These are phyloP conservation scores for Isurus oxyrinchus DNA, from an alignment of 2,113 vertebrate genomes.

Conservation along the genomic window DNA sequence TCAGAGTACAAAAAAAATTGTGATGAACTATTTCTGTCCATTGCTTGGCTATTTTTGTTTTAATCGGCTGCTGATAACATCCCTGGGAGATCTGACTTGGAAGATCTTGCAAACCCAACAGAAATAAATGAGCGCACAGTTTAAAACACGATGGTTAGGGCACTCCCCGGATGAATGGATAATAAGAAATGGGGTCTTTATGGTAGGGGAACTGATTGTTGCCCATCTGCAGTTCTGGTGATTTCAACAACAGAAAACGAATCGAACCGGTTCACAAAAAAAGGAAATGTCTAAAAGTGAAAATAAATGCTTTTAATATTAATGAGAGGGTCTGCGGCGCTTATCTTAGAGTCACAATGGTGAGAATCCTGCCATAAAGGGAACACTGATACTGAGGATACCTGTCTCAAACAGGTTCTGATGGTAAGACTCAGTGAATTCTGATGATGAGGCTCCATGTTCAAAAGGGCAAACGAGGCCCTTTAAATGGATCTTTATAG, in stretches of 20 bases:
- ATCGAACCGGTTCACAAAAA: neutral
- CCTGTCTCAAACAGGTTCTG: neutral
- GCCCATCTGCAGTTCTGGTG: neutral
- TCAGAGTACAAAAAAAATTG: neutral
- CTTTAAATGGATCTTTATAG: neutral
- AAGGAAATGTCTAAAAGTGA: neutral
- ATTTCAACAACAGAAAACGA: neutral
- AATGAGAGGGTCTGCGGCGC: neutral
- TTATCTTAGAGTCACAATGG: neutral
- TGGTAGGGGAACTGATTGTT: neutral
- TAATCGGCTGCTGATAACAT: neutral
- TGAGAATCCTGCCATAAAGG: neutral
- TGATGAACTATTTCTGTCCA: conserved; percentile 14
- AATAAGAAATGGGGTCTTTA: neutral
- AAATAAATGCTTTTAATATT: neutral
- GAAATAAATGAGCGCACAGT: neutral
- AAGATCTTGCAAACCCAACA: neutral
- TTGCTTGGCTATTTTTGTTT: conserved; percentile 2
- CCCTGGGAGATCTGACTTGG: neutral
- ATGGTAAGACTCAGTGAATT: neutral
- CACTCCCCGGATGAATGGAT: too few species aligned
- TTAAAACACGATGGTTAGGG: neutral
- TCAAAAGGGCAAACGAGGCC: neutral
- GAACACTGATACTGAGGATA: neutral
- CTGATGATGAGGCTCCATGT: neutral